Base-by-base conservation (phyloP, 2,888 invertebrate genomes). In the Ypsolopha scabrella region DNA sequence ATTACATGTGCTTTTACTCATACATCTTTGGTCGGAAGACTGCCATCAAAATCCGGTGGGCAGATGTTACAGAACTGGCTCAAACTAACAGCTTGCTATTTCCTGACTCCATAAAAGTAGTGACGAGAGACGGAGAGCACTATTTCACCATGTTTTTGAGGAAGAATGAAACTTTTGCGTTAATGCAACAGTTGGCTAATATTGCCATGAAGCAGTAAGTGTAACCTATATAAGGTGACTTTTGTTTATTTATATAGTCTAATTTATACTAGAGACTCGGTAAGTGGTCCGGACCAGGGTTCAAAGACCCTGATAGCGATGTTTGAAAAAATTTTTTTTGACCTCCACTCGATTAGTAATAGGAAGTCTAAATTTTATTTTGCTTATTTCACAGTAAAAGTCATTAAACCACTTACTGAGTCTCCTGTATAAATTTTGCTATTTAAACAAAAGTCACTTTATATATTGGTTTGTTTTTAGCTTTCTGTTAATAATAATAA, bases 111-210 rank as follows among this genome's bases (percentile, higher is more conserved):
- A 95, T 98, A 53, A 92, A 92, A 75, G 90, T 98, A 6, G 91
- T 92, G 14, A 97, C 97, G 0, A 89, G 96, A 58, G 94, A 96
- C 62, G 93, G 92, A 53, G 90, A 94, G 81, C 94, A 95, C 82
- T 92, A 93, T 70, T 99, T 99, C 79, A 96, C 95, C 7, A 91
- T 98, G 91, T 93, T 99, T 67, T 80, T 97, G 58, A 93, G 92
- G 69, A 94, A 95, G 69, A 91, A 90, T 51, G 98, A 99, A 74
- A 96, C 97, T 0, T 97, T 93, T 75, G 90, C 92, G 11, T 76
- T 99, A 60, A 97, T 98, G 92, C 94, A 97, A 67, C 98, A 98
- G 73, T 87, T 99, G 43, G 96, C 97, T 51, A 98, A 98, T 85
- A 91, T 98, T 82, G 98, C 98, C 53, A 98, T 99, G 92, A 97